These are phyloP conservation scores for Empidonax alnorum DNA, from an alignment of 2,113 vertebrate genomes.

Conservation along the genomic window DNA sequence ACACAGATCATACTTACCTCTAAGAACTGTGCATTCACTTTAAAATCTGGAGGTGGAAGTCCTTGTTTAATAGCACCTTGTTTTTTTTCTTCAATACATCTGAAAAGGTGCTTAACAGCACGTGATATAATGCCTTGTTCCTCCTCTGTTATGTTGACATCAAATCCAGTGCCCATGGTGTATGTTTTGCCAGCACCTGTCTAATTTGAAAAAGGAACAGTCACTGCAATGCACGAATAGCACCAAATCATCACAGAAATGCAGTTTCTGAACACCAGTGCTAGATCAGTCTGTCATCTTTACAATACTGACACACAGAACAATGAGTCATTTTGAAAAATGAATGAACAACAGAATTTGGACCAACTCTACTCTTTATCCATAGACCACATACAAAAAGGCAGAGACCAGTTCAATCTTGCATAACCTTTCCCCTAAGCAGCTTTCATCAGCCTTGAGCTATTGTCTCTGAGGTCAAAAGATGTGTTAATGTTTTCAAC, in stretches of 20 bases:
- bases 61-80: slow-evolving; percentile 85
- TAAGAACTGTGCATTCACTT: slow-evolving; percentile 97
- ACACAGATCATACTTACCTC: slow-evolving; percentile 79
- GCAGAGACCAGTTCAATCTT: background rate
- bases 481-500: background rate
- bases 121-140: slow-evolving; percentile 95
- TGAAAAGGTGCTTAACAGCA: slow-evolving; percentile 92
- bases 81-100: slow-evolving; percentile 89
- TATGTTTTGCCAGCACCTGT: slow-evolving; percentile 98
- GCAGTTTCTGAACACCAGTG: background rate
- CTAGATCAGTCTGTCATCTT: background rate
- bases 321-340: background rate
- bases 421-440: background rate
- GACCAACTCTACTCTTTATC: background rate
- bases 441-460: background rate
- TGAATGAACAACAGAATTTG: background rate
- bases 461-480: background rate
- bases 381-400: background rate
- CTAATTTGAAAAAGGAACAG: slow-evolving; percentile 66
- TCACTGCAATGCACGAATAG: background rate
- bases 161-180: slow-evolving; percentile 97
- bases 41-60: slow-evolving; percentile 93
- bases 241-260: background rate
- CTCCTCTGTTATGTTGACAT: slow-evolving; percentile 90
- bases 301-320: background rate